Evolutionary conservation across 2,113 vertebrate genomes (phyloP).

Genomic region (Cephalopterus ornatus): DNA sequence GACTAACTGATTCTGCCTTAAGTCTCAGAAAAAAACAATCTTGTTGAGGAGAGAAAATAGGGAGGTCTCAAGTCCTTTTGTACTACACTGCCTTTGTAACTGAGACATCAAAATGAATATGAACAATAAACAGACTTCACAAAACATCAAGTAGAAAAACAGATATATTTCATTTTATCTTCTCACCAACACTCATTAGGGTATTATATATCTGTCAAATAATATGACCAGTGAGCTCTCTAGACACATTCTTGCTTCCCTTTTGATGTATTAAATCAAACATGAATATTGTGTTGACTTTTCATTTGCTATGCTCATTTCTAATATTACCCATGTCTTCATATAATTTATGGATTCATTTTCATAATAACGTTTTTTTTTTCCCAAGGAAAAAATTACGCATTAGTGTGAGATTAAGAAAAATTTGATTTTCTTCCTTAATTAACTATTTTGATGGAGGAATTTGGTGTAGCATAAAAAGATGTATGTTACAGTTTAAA

Average conservation of each 20-base stretch:
- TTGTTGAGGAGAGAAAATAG: neutral
- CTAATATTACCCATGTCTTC: constrained; percentile 33
- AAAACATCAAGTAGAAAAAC: neutral
- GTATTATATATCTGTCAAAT: neutral
- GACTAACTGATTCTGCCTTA: neutral
- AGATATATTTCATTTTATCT: constrained; percentile 3
- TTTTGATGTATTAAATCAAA: constrained; percentile 46
- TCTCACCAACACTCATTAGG: neutral
- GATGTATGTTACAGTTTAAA: constrained; percentile 53
- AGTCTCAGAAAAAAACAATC: neutral
- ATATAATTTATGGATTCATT: constrained; percentile 34
- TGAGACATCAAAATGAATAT: neutral
- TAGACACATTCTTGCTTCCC: neutral
- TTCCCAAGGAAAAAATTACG: constrained; percentile 28
- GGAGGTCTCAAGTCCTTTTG: neutral
- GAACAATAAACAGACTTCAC: neutral
- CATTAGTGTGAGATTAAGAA: constrained; percentile 41
- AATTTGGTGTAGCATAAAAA: constrained; percentile 36
- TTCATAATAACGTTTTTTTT: constrained; percentile 46
- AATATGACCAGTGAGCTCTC: constrained; percentile 18
- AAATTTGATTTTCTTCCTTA: constrained; percentile 59
- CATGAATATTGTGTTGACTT: neutral
- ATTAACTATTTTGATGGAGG: constrained; percentile 57
- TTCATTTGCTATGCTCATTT: constrained; percentile 41
- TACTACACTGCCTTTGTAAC: neutral